These are phyloP conservation scores for Grus americana DNA, from an alignment of 2,113 vertebrate species.

Conservation along the genomic window DNA sequence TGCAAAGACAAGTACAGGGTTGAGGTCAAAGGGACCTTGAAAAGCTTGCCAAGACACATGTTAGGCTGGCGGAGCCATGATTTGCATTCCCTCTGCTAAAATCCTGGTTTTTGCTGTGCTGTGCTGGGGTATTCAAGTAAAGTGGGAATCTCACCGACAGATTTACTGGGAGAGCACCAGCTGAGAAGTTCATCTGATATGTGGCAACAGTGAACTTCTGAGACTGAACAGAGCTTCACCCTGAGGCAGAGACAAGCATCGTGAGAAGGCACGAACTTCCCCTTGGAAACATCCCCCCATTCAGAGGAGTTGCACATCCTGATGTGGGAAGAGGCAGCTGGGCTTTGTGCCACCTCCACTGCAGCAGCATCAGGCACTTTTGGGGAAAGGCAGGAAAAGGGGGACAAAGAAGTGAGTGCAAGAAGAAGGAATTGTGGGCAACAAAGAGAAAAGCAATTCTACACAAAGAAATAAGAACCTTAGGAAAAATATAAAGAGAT, in stretches of 20 bases:
- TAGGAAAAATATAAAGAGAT: neutral
- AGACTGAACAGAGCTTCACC: neutral
- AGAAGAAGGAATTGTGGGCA: neutral
- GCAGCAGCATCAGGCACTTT: neutral
- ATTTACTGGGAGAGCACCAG: neutral
- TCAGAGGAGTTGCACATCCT: neutral
- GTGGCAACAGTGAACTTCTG: neutral
- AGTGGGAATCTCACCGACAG: neutral
- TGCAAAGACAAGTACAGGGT: neutral
- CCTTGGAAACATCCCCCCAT: neutral
- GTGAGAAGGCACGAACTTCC: neutral
- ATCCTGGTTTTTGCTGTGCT: neutral
- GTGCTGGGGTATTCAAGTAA: neutral
- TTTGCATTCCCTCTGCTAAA: neutral
- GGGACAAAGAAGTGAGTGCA: neutral
- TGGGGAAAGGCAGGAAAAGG: neutral
- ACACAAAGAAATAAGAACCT: neutral
- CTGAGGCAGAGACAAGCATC: neutral
- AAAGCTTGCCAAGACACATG: neutral
- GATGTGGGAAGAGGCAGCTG: rapidly evolving
- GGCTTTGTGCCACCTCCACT: neutral
- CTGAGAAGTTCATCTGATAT: neutral
- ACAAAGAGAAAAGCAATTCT: neutral
- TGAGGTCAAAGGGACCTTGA: neutral
- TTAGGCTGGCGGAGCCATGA: neutral